phyloP scores from a whole-genome alignment of 1,140 invertebrate genomes.

The Pissodes strobi region DNA sequence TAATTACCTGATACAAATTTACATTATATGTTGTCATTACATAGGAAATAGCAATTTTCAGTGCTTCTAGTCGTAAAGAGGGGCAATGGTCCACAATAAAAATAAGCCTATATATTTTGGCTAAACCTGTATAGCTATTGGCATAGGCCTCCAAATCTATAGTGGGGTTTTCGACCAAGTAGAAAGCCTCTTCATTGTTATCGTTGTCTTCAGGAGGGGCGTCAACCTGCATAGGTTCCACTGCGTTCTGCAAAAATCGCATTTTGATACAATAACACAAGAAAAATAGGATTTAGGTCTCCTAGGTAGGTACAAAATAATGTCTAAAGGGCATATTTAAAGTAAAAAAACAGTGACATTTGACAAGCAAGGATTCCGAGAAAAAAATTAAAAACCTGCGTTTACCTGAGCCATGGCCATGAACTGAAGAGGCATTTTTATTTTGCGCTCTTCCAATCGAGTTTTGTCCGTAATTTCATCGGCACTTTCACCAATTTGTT shows the following conservation, averaged over 20 bases:
- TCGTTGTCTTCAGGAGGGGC: constrained; percentile 92
- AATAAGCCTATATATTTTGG: constrained; percentile 86
- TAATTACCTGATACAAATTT: constrained; percentile 79
- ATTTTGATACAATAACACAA: background rate
- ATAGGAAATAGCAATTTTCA: constrained; percentile 93
- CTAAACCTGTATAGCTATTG: constrained; percentile 88
- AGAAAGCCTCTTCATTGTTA: constrained; percentile 89
- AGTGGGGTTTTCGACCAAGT: constrained; percentile 89
- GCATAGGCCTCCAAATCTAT: constrained; percentile 93
- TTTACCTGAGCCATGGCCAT: constrained; percentile 35
- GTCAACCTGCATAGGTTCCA: constrained; percentile 93
- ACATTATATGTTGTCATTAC: constrained; percentile 96
- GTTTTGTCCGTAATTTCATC: no score
- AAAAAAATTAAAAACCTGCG: background rate
- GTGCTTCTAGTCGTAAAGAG: constrained; percentile 82
- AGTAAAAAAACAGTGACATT: constrained; percentile 7
- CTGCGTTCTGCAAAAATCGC: constrained; percentile 56
- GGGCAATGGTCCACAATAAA: constrained; percentile 97
- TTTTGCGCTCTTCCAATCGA: background rate
- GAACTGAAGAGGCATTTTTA: constrained; percentile 28
- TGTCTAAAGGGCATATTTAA: no score
- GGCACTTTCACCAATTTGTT: no score
- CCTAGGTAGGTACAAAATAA: no score
- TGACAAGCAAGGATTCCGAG: constrained; percentile 4
- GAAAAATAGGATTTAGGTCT: no score